Evolutionary conservation across 2,113 vertebrate species (phyloP).

Genomic region (Poeciliopsis retropinna): DNA sequence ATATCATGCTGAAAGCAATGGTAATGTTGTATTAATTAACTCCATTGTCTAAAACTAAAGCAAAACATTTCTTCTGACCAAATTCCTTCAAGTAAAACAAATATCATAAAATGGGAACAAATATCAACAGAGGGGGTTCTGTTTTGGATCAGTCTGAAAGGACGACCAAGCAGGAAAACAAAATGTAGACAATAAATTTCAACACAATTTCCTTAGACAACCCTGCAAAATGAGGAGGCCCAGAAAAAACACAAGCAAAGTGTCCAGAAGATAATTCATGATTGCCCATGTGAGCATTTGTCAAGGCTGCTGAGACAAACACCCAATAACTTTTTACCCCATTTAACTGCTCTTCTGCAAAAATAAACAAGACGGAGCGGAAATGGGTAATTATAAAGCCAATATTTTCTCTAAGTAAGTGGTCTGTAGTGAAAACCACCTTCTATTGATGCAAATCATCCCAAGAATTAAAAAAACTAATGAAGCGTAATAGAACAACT

Average conservation of each 20-base stretch:
- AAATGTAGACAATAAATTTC: constrained; percentile 73
- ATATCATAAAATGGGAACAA: constrained; percentile 72
- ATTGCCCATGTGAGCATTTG: constrained; percentile 34
- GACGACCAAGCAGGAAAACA: constrained; percentile 64
- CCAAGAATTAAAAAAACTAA: constrained; percentile 15
- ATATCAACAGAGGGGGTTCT: constrained; percentile 67
- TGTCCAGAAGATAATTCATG: constrained; percentile 71
- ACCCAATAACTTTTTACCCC: constrained; percentile 51
- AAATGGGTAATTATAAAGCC: constrained; percentile 14
- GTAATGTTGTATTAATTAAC: constrained; percentile 30
- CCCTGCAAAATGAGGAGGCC: constrained; percentile 43
- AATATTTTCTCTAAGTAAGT: constrained; percentile 4
- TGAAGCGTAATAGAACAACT: constrained; percentile 4
- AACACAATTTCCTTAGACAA: constrained; percentile 62
- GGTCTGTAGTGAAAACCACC: background rate
- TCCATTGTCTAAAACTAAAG: constrained; percentile 72
- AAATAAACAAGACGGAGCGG: constrained; percentile 55
- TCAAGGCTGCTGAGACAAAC: constrained; percentile 60
- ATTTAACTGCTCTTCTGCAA: constrained; percentile 48
- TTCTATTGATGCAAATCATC: constrained; percentile 7
- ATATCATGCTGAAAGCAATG: constrained; percentile 43
- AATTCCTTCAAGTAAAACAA: constrained; percentile 78
- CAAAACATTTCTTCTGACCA: constrained; percentile 73
- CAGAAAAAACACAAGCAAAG: constrained; percentile 68
- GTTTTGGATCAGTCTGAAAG: constrained; percentile 75